A percentile compares a stretch with the other conserved stretches of the same genome.
These are phyloP conservation scores for Psittacula derbiana DNA, from an alignment of 2,797 vertebrate species.

Conservation along the genomic window DNA sequence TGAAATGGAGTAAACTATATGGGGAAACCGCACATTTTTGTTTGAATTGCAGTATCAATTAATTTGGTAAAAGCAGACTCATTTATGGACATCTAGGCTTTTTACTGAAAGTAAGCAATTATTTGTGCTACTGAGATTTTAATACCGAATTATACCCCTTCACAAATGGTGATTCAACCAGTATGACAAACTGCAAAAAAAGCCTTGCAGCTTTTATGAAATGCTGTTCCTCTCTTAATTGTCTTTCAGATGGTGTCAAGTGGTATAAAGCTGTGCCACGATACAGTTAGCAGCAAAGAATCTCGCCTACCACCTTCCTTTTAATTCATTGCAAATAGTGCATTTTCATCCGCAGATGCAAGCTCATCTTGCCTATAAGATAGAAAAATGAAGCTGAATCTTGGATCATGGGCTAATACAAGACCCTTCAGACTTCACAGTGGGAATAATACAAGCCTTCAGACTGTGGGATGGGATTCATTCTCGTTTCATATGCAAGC, in stretches of 20 bases:
- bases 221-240: neutral
- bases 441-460: neutral
- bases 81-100: neutral
- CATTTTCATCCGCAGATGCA: neutral
- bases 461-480: neutral
- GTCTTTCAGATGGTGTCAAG: neutral
- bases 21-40: fast-evolving
- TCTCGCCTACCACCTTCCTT: neutral
- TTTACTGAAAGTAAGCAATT: neutral
- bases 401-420: neutral
- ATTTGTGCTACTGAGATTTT: neutral
- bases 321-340: neutral
- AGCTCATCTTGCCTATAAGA: neutral
- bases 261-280: neutral
- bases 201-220: neutral
- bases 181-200: neutral
- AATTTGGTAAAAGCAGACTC: neutral
- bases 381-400: neutral
- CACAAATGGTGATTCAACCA: neutral
- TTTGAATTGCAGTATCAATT: neutral
- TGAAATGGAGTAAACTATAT: neutral
- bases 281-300: neutral
- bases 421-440: neutral
- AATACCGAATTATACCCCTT: neutral
- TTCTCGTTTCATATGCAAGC: neutral